phyloP scores from a whole-genome alignment of 2,888 invertebrate genomes.

The Oligia strigilis region DNA sequence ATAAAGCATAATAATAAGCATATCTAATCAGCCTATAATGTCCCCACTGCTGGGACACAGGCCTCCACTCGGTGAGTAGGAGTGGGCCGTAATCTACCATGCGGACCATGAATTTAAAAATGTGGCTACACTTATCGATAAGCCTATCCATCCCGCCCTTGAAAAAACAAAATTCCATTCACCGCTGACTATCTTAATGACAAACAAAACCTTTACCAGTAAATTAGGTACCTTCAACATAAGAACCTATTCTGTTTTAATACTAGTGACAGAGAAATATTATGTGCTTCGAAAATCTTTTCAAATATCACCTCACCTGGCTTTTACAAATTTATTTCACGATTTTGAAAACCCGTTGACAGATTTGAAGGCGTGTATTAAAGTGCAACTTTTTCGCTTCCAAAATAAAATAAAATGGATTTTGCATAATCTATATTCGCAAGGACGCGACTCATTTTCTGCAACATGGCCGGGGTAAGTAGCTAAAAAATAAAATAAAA shows the following conservation, averaged over 20 bases:
- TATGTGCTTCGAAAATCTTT: background rate
- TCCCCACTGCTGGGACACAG: background rate
- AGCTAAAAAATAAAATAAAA: background rate
- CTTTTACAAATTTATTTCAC: conserved; percentile 4
- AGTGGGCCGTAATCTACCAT: background rate
- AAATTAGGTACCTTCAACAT: background rate
- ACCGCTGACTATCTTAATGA: background rate
- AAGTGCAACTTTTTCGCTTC: background rate
- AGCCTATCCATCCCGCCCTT: background rate
- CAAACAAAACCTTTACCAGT: background rate
- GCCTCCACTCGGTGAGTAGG: background rate
- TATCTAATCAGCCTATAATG: background rate
- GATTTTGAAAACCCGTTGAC: conserved; percentile 11
- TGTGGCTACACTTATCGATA: background rate
- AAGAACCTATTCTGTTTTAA: background rate
- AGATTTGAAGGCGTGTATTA: background rate
- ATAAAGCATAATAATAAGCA: no score
- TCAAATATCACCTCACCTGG: background rate
- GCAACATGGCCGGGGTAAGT: no score
- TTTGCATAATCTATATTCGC: background rate
- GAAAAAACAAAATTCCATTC: background rate
- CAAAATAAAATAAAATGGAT: background rate
- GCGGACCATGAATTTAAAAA: background rate
- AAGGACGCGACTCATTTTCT: background rate
- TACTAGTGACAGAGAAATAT: background rate